These are phyloP conservation scores for Macrotus californicus DNA, from an alignment of 2,113 vertebrate genomes.

Conservation along the genomic window DNA sequence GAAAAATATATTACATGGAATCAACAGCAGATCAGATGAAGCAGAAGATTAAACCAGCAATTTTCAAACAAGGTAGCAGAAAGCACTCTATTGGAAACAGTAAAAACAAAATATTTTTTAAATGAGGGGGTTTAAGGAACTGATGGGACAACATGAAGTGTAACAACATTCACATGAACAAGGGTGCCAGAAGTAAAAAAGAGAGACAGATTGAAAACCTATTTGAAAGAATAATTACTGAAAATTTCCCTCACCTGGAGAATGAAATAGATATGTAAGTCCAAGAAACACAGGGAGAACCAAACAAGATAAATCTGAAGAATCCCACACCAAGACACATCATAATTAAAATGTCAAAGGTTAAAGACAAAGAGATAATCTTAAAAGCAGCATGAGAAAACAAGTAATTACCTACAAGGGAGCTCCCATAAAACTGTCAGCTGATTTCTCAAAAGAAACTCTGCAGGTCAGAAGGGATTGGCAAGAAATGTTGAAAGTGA, in stretches of 20 bases:
- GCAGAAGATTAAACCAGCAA: not conserved
- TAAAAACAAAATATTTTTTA: not conserved
- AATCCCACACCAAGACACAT: not conserved
- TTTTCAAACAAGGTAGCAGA: not conserved
- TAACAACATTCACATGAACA: not conserved
- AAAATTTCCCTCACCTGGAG: not conserved
- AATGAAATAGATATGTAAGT: not conserved
- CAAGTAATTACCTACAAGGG: too few species aligned
- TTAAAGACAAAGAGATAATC: not conserved
- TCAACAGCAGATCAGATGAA: not conserved
- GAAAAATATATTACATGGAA: not conserved
- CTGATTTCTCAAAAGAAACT: too few species aligned
- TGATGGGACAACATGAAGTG: not conserved
- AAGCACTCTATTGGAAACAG: not conserved
- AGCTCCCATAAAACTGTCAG: too few species aligned
- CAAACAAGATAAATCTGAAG: not conserved
- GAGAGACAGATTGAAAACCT: not conserved
- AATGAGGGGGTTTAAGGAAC: not conserved
- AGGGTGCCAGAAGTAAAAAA: not conserved
- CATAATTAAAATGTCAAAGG: not conserved
- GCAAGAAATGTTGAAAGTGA: too few species aligned
- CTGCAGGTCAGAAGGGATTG: too few species aligned
- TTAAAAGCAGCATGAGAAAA: not conserved
- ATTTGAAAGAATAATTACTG: not conserved
- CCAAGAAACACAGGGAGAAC: not conserved